A percentile compares a stretch with the other conserved stretches of the same genome.
Conservation (phyloP, 2,113 vertebrate species). For the Xenopus laevis region DNA sequence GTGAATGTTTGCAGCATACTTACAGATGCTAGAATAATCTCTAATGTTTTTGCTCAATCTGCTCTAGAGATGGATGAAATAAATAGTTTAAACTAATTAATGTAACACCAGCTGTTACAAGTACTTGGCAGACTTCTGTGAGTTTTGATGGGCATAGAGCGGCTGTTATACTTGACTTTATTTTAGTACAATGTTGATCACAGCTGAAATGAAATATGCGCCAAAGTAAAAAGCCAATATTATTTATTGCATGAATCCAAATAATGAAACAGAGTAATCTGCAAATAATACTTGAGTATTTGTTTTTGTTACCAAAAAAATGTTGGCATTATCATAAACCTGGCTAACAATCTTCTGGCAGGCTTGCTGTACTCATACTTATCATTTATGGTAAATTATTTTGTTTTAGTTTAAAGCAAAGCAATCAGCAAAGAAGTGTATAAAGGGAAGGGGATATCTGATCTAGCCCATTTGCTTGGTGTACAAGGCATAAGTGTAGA, state of each 20-base stretch:
- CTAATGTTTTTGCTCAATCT: conserved; percentile 99
- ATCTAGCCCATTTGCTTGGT: too few species aligned
- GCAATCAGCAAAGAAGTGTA: too few species aligned
- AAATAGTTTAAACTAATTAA: conserved; percentile 99
- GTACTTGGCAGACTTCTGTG: conserved; percentile 98
- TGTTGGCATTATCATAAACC: too few species aligned
- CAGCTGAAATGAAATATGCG: conserved; percentile 91
- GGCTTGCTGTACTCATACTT: too few species aligned
- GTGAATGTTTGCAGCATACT: conserved; percentile 97
- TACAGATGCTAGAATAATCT: conserved; percentile 99
- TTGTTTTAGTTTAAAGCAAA: too few species aligned
- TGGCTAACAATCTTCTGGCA: too few species aligned
- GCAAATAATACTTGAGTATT: conserved; percentile 19
- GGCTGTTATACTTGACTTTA: conserved; percentile 88
- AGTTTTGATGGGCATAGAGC: conserved; percentile 96
- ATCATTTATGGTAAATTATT: too few species aligned
- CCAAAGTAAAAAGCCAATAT: conserved; percentile 66
- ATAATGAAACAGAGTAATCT: conserved; percentile 42
- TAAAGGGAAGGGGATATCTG: too few species aligned
- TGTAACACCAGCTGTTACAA: conserved; percentile 99
- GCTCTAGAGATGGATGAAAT: conserved; percentile 99
- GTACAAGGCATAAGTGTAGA: too few species aligned
- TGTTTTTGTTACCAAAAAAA: conserved; percentile 13
- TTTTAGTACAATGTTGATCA: conserved; percentile 96
- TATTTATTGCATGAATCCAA: conserved; percentile 35